These are phyloP conservation scores for Aptenodytes forsteri DNA, from an alignment of 2,113 vertebrate genomes.

Conservation along the genomic window DNA sequence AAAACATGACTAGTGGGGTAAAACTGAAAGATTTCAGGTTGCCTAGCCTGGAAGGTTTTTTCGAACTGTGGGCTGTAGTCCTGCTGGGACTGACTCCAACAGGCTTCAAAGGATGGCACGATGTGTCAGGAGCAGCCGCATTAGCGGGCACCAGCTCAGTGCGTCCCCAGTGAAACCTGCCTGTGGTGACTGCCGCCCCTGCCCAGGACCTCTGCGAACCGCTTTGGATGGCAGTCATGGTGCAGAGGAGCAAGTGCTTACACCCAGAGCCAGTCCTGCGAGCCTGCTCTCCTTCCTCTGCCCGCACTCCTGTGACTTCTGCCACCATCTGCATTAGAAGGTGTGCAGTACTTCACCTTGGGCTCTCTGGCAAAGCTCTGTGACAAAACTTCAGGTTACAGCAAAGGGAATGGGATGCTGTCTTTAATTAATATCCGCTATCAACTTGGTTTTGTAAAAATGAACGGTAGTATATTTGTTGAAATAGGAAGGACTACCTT, in stretches of 20 bases:
- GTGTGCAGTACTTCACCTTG: not conserved
- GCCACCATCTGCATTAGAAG: not conserved
- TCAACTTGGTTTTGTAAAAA: not conserved
- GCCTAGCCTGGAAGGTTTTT: not conserved
- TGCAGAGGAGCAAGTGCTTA: not conserved
- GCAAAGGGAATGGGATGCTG: not conserved
- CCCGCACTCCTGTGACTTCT: rapidly evolving
- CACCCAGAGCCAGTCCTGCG: not conserved
- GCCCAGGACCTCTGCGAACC: not conserved
- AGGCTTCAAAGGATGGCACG: not conserved
- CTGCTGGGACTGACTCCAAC: not conserved
- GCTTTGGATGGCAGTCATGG: not conserved
- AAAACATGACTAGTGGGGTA: not conserved
- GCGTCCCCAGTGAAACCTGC: not conserved
- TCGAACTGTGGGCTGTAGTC: not conserved
- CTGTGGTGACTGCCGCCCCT: not conserved
- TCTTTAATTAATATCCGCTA: not conserved
- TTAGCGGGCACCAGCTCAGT: not conserved
- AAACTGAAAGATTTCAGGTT: not conserved
- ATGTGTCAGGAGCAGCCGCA: not conserved
- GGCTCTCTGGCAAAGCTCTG: not conserved
- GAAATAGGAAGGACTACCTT: not conserved
- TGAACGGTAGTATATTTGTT: not conserved
- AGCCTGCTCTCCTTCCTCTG: not conserved
- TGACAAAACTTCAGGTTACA: not conserved